Evolutionary conservation across 2,797 vertebrate species (phyloP).

Genomic region (Podarcis lilfordi): DNA sequence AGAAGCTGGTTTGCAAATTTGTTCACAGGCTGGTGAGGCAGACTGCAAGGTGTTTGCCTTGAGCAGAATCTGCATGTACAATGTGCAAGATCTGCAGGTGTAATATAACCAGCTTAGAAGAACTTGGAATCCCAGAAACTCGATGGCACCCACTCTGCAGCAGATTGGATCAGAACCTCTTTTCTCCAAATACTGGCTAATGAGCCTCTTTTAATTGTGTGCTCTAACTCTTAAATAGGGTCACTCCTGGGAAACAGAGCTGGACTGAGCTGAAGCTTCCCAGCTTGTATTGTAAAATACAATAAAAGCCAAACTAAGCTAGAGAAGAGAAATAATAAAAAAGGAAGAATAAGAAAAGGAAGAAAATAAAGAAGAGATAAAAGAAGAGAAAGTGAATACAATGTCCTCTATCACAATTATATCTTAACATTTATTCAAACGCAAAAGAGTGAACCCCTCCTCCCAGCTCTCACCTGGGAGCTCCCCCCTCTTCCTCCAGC

Average conservation of each 20-base stretch:
- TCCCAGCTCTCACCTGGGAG: too few species aligned
- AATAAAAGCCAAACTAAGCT: too few species aligned
- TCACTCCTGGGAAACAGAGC: background rate
- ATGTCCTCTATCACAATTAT: too few species aligned
- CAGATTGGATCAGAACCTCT: background rate
- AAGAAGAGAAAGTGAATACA: too few species aligned
- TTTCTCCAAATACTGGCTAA: background rate
- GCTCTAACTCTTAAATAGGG: background rate
- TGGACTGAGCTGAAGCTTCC: too few species aligned
- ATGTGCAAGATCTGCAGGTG: slow-evolving; percentile 13
- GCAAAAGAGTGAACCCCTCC: too few species aligned
- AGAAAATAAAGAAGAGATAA: too few species aligned
- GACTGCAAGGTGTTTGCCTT: slow-evolving; percentile 7
- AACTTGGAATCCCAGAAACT: background rate
- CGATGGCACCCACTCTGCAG: background rate
- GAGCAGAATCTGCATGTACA: background rate
- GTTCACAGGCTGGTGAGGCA: background rate
- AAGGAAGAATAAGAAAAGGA: too few species aligned
- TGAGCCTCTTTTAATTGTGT: background rate
- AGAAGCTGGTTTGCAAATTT: background rate
- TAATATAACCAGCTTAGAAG: background rate
- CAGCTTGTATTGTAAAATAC: too few species aligned
- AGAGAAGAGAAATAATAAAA: too few species aligned
- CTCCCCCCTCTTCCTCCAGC: too few species aligned
- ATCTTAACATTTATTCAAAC: too few species aligned